Percentiles rank a stretch among this genome's conserved stretches.
Evolutionary conservation across 2,797 vertebrate genomes (phyloP).

Genomic region (Strix occidentalis): DNA sequence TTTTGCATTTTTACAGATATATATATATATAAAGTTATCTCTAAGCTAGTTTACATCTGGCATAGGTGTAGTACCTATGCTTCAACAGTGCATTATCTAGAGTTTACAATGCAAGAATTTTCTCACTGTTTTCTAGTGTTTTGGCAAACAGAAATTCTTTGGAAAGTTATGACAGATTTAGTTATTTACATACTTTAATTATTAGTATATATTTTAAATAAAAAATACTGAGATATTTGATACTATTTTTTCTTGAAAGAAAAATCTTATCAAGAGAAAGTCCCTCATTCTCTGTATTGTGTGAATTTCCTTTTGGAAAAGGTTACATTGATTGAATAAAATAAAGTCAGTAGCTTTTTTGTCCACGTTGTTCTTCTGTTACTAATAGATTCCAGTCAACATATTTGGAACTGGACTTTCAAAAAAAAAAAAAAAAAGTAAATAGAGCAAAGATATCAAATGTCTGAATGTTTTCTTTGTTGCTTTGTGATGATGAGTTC

Average conservation of each 20-base stretch:
- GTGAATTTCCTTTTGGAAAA: not conserved
- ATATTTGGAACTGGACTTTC: not conserved
- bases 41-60: rapidly evolving
- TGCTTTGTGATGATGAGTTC: not conserved
- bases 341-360: not conserved
- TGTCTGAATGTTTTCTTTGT: not conserved
- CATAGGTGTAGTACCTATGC: not conserved
- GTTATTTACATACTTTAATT: not conserved
- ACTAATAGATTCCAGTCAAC: not conserved
- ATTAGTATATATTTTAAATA: not conserved
- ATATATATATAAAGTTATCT: not conserved
- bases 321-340: not conserved
- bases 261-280: not conserved
- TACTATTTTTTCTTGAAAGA: not conserved
- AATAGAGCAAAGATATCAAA: not conserved
- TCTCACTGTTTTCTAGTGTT: not conserved
- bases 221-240: not conserved
- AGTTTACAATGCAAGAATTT: not conserved
- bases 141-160: not conserved
- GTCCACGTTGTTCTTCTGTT: not conserved
- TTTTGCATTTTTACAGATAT: not conserved
- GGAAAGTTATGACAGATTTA: not conserved
- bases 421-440: not conserved
- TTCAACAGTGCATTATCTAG: not conserved
- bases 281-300: not conserved